A percentile compares a stretch with the other conserved stretches of the same genome.
These are phyloP conservation scores for Tetramorium alpestre DNA, from an alignment of 1,140 invertebrate genomes.

Conservation along the genomic window DNA sequence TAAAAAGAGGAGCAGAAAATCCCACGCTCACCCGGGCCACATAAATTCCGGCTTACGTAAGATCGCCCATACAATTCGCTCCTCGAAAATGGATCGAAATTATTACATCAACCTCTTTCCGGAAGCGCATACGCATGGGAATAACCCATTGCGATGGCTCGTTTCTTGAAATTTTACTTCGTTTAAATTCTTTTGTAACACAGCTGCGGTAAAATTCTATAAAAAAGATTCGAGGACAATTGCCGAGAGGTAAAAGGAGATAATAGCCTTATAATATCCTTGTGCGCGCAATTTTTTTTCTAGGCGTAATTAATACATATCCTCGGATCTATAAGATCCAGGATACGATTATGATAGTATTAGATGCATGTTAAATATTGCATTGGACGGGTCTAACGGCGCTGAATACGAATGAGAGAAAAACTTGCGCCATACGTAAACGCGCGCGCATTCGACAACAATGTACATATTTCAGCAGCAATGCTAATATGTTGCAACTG, in stretches of 20 bases:
- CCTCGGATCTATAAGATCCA: not conserved
- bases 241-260: not conserved
- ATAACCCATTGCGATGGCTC: not conserved
- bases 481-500: slow-evolving; percentile 18
- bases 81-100: not conserved
- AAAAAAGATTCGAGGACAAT: not conserved
- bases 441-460: not conserved
- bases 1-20: slow-evolving; percentile 23
- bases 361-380: not conserved
- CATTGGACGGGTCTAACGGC: not conserved
- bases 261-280: not conserved
- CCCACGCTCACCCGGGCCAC: not conserved
- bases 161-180: not conserved
- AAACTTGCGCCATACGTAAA: not conserved
- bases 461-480: slow-evolving; percentile 27
- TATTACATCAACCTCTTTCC: not conserved
- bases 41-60: slow-evolving; percentile 31
- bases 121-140: not conserved
- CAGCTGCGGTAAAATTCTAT: not conserved
- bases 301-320: not conserved
- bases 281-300: not conserved
- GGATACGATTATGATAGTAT: not conserved
- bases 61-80: not conserved
- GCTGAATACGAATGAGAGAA: not conserved
- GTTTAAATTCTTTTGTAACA: not conserved